A percentile compares a stretch with the other conserved stretches of the same genome.
Conservation (phyloP, 1,140 invertebrate genomes). For the Drosophila albomicans region DNA sequence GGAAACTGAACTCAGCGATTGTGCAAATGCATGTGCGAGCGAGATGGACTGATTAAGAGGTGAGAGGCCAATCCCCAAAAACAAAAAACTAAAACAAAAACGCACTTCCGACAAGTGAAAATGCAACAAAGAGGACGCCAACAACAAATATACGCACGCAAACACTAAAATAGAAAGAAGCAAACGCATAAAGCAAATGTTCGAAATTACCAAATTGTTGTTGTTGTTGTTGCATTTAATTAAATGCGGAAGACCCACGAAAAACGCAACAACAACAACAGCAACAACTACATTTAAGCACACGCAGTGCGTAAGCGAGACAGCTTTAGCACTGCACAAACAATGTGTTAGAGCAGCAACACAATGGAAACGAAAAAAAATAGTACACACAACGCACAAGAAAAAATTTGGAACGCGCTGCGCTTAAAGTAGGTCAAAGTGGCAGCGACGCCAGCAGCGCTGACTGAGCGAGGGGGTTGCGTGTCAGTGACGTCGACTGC, state of each 20-base stretch:
- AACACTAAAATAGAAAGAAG: slow-evolving; percentile 40
- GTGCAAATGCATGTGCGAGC: slow-evolving; percentile 67
- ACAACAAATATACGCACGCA: slow-evolving; percentile 34
- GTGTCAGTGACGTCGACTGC: slow-evolving; percentile 55
- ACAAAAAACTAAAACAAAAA: slow-evolving; percentile 5
- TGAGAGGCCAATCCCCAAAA: slow-evolving; percentile 33
- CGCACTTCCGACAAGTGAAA: slow-evolving; percentile 78
- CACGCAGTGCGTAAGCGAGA: slow-evolving; percentile 51
- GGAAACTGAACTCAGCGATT: slow-evolving; percentile 59
- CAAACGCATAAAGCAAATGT: slow-evolving; percentile 54
- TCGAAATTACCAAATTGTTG: slow-evolving; percentile 51
- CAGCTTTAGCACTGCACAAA: slow-evolving; percentile 14
- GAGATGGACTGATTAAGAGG: slow-evolving; percentile 6
- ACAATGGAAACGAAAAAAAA: slow-evolving; percentile 34
- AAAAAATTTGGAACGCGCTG: slow-evolving; percentile 80
- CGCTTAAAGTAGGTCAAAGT: slow-evolving; percentile 80
- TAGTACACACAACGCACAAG: slow-evolving; percentile 67
- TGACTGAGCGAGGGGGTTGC: slow-evolving; percentile 59
- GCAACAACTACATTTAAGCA: slow-evolving; percentile 70
- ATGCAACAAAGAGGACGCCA: slow-evolving; percentile 57
- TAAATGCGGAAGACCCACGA: slow-evolving; percentile 80
- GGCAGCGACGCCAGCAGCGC: slow-evolving; percentile 61
- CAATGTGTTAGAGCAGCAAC: background rate
- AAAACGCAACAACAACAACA: slow-evolving; percentile 4
- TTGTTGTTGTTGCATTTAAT: slow-evolving; percentile 76